Conservation (phyloP, 2,113 vertebrate genomes). For the Thalassoma bifasciatum region DNA sequence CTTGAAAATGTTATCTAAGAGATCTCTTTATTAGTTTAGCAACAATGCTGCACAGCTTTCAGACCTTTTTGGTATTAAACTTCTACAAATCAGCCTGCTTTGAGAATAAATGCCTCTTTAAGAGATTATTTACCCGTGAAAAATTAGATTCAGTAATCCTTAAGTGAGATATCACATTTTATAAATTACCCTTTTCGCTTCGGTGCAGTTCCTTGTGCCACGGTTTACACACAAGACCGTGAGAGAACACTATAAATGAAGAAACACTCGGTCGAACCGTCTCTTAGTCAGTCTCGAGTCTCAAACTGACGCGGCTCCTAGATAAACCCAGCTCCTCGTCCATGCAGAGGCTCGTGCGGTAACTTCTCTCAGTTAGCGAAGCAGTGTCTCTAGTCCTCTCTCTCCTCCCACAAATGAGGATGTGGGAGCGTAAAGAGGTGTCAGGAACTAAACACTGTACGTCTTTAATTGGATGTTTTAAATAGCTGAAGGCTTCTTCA, state of each 20-base stretch:
- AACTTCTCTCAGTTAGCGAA: too few relatives aligned
- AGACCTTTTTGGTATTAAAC: background rate
- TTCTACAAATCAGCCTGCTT: background rate
- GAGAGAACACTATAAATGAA: too few relatives aligned
- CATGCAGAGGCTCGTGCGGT: background rate
- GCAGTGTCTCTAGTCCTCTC: too few relatives aligned
- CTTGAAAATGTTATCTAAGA: background rate
- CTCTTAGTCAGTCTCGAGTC: too few relatives aligned
- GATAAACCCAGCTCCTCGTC: background rate
- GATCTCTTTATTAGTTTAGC: background rate
- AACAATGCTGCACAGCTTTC: background rate
- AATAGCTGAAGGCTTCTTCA: background rate
- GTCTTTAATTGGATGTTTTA: background rate
- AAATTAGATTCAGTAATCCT: background rate
- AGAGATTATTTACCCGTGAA: conserved; percentile 1
- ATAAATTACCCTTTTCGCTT: background rate
- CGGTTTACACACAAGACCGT: too few relatives aligned
- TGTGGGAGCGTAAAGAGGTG: background rate
- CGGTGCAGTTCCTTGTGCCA: too few relatives aligned
- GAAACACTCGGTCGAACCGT: conserved; percentile 24
- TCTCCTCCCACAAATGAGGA: conserved; percentile 19
- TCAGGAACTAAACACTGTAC: background rate
- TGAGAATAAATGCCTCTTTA: background rate
- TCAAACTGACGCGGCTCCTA: too few relatives aligned
- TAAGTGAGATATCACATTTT: background rate